Base-by-base conservation (phyloP, 92 coral and sea anemone genomes). In the Paragorgia papillata region DNA sequence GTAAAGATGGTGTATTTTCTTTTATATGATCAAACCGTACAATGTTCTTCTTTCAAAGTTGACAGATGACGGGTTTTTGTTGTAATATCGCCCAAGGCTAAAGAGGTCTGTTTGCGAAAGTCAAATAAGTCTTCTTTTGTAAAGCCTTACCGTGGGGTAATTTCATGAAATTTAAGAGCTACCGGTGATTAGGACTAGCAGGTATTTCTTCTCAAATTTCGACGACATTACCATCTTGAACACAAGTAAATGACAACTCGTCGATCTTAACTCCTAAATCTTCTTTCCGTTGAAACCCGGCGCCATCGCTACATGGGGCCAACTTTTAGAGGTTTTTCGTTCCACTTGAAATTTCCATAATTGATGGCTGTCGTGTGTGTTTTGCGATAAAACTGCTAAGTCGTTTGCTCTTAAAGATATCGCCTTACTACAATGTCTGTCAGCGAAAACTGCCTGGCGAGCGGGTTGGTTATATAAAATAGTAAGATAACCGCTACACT, bases 331-430 rank as follows among this genome's bases (percentile, higher is more conserved):
- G 8, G 35, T 2, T 68, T 44, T 28, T 46, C 9, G 14, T 31
- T 48, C 34, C 59, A 15, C 41, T 9, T 34, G 12, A 44, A 15
- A 43, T 27, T 9, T 9, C 34, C 4, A 22, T 25, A 37, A 25
- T 68, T 43, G 58, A 13, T 46, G 22, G 39, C 54, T 68, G 40
- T 68, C 75, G 30, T 46, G 60, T 68, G 75, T 68, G 33, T 49
- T 68, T 68, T 26, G 75, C 37, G 58, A 68, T 68, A 68, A 68
- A 68, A 27, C 25, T 28, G 30, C 21, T 57, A 68, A 68, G 30
- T n/a, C 48, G 10, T 46, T 46, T 46, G 4, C n/a, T 46, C 41
- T 34, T 24, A 2, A 19, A 49, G 30, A 68, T 48, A 68, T 30
- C 31, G 15, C 19, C 25, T 20, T 66, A 35, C 73, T 39, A 39